phyloP scores from a whole-genome alignment of 2,888 invertebrate genomes.

The Leptinotarsa tumamoca region DNA sequence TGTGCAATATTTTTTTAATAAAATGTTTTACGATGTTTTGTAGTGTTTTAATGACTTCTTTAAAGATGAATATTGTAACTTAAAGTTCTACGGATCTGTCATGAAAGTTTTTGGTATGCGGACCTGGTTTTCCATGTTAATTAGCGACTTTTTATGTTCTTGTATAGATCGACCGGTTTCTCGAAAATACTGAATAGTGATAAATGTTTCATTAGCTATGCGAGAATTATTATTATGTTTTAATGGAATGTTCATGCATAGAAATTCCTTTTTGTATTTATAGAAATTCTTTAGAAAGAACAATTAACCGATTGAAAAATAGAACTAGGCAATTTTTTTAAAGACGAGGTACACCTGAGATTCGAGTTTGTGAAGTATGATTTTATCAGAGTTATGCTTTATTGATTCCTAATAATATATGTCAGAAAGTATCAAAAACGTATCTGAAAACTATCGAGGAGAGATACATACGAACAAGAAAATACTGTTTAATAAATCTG shows the following conservation, averaged over 20 bases:
- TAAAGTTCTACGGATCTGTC: neutral
- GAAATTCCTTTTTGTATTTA: neutral
- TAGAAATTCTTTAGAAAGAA: no score
- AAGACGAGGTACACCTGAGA: no score
- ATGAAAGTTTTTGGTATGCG: neutral
- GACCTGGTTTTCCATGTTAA: conserved; percentile 9
- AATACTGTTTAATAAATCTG: no score
- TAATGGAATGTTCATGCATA: neutral
- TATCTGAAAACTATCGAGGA: no score
- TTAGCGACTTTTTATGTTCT: neutral
- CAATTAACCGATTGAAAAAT: no score
- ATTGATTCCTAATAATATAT: no score
- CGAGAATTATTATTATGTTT: neutral
- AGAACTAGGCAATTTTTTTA: no score
- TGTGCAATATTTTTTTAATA: conserved; percentile 49
- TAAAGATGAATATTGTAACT: neutral
- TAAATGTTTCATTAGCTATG: neutral
- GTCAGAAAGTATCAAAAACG: no score
- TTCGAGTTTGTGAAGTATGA: no score
- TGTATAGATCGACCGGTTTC: conserved; percentile 7
- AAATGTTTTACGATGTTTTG: conserved; percentile 38
- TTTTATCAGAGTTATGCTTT: no score
- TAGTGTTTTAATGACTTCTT: conserved; percentile 6
- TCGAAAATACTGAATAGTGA: neutral
- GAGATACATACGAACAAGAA: no score